Conservation (phyloP, 2,113 vertebrate genomes). For the Nesoenas mayeri region DNA sequence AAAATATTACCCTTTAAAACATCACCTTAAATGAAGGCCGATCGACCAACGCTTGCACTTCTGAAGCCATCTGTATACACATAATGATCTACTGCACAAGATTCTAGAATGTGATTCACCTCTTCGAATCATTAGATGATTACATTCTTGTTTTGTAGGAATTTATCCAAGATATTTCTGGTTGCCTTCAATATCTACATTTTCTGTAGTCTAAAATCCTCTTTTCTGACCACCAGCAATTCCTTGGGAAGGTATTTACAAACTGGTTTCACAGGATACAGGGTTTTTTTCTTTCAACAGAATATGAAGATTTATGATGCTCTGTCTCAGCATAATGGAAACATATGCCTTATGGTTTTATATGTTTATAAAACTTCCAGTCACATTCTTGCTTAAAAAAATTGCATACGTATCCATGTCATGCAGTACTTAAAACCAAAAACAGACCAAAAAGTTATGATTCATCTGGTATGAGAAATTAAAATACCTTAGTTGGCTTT, state of each 20-base stretch:
- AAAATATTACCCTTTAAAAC: background rate
- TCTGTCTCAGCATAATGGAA: background rate
- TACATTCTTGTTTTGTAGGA: background rate
- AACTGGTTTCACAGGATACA: background rate
- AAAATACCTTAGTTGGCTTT: constrained; percentile 29
- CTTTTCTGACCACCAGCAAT: background rate
- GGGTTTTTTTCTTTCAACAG: background rate
- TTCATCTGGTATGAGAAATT: background rate
- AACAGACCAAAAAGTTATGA: too few relatives aligned
- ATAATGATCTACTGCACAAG: background rate
- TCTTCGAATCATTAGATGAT: background rate
- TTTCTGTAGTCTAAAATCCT: background rate
- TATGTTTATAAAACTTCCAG: background rate
- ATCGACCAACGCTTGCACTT: background rate
- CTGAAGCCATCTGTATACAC: background rate
- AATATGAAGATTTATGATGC: background rate
- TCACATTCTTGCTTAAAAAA: background rate
- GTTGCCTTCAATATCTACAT: background rate
- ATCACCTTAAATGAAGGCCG: background rate
- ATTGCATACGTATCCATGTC: background rate
- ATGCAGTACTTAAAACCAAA: background rate
- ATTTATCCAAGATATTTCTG: background rate
- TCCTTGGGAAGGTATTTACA: background rate
- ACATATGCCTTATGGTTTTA: background rate
- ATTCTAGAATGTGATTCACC: background rate